phyloP scores from a whole-genome alignment of 2,113 vertebrate genomes.

The human region DNA sequence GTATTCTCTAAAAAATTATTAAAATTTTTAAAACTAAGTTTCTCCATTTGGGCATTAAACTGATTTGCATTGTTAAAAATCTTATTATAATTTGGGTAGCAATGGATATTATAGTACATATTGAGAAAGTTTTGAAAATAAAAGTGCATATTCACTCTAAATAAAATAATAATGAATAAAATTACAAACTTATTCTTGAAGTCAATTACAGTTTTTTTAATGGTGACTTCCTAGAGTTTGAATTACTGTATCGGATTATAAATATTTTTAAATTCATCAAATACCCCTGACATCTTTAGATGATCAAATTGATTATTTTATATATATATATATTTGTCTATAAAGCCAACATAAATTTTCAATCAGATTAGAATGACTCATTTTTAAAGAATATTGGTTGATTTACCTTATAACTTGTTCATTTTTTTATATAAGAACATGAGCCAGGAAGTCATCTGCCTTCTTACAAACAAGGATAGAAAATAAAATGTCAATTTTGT shows the following conservation, averaged over 20 bases:
- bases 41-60: background rate
- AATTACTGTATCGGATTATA: background rate
- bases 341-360: background rate
- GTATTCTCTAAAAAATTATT: background rate
- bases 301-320: background rate
- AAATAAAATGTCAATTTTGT: conserved; percentile 62
- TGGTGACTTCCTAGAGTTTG: background rate
- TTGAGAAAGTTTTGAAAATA: background rate
- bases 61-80: background rate
- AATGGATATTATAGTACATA: background rate
- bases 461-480: conserved; percentile 56
- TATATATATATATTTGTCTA: background rate
- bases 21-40: background rate
- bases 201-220: background rate
- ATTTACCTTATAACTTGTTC: conserved; percentile 21
- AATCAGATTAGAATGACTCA: background rate
- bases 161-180: background rate
- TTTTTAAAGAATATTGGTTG: background rate
- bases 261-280: background rate
- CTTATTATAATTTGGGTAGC: background rate
- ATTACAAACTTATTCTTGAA: background rate
- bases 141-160: background rate
- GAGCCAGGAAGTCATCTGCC: conserved; percentile 56
- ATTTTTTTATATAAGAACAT: background rate
- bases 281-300: background rate